Evolutionary conservation across 2,888 invertebrate genomes (phyloP).

Genomic region (Nipponacmea schrenckii): DNA sequence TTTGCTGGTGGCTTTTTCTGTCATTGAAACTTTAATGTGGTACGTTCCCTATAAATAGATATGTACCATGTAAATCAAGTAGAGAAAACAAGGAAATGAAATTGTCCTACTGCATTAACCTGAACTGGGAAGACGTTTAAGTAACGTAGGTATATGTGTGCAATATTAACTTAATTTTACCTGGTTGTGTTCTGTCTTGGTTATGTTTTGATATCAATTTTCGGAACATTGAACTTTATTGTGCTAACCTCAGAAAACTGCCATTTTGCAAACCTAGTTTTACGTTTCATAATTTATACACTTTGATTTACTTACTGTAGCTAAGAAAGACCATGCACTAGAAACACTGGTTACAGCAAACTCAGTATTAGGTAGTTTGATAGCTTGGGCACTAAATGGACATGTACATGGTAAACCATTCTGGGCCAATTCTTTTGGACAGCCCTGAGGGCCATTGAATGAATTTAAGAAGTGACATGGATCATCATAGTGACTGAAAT

Average conservation of each 20-base stretch:
- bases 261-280: too few species aligned
- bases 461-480: constrained; percentile 26
- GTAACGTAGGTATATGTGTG: too few species aligned
- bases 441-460: constrained; percentile 10
- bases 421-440: constrained; percentile 17
- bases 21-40: constrained; percentile 11
- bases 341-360: constrained; percentile 9
- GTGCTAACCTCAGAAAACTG: too few species aligned
- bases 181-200: too few species aligned
- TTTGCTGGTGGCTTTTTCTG: constrained; percentile 3
- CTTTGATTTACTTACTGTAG: constrained; percentile 13
- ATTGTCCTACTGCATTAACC: too few species aligned
- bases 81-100: background rate
- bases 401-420: constrained; percentile 25
- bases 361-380: constrained; percentile 13
- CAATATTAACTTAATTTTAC: too few species aligned
- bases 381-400: constrained; percentile 21
- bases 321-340: constrained; percentile 11
- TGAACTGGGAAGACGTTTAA: too few species aligned
- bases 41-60: constrained; percentile 8
- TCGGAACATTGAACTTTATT: too few species aligned
- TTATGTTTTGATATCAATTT: too few species aligned
- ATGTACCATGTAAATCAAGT: background rate
- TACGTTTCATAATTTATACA: too few species aligned
- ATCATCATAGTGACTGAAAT: constrained; percentile 24